Percentiles rank a stretch among this genome's conserved stretches.
These are phyloP conservation scores for Watsonalla binaria DNA, from an alignment of 2,888 invertebrate genomes.

Conservation along the genomic window DNA sequence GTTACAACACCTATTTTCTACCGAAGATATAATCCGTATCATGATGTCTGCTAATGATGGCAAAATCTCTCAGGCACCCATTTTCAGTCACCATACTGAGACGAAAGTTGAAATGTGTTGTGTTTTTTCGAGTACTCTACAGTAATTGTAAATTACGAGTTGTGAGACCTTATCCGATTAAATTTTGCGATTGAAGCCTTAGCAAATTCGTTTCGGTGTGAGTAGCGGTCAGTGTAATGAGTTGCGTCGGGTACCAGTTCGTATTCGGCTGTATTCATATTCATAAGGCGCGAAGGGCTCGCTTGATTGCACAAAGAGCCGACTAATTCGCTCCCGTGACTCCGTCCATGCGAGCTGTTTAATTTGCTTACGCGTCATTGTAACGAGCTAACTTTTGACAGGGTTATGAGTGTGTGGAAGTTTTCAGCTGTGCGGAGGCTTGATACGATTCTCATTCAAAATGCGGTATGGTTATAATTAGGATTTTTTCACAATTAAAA, in stretches of 20 bases:
- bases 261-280: conserved; percentile 71
- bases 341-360: conserved; percentile 49
- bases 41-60: too few relatives aligned
- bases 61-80: too few relatives aligned
- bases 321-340: conserved; percentile 70
- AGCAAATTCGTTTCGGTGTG: conserved; percentile 26
- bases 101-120: too few relatives aligned
- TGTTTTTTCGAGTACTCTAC: too few relatives aligned
- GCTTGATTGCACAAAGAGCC: conserved; percentile 79
- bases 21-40: too few relatives aligned
- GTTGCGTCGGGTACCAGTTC: conserved; percentile 50
- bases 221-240: conserved; percentile 42
- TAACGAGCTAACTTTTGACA: conserved; percentile 38
- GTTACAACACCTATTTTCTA: too few relatives aligned
- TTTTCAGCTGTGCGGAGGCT: conserved; percentile 5
- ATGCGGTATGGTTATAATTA: neutral
- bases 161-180: too few relatives aligned
- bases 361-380: conserved; percentile 56
- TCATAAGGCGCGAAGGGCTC: conserved; percentile 73
- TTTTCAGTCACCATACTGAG: too few relatives aligned
- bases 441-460: conserved; percentile 3
- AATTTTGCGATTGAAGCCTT: neutral
- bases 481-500: too few relatives aligned
- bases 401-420: conserved; percentile 14
- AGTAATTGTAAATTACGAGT: too few relatives aligned